These are phyloP conservation scores for Dermatemys mawii DNA, from an alignment of 2,113 vertebrate species.

Conservation along the genomic window DNA sequence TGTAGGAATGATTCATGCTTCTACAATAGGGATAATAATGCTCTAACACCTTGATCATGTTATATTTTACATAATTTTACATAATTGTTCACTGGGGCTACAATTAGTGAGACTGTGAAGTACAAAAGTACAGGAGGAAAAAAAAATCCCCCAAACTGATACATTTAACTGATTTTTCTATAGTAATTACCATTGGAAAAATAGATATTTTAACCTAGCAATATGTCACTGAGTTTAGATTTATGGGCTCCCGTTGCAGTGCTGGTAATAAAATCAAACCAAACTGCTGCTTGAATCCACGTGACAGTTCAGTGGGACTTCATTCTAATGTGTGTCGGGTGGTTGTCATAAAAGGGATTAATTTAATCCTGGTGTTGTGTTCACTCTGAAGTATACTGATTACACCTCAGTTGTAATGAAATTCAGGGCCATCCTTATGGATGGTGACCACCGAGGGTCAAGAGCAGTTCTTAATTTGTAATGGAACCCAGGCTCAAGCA, in stretches of 20 bases:
- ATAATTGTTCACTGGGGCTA: conserved; percentile 67
- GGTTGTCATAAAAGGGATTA: conserved; percentile 6
- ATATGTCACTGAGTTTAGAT: not conserved
- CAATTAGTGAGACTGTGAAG: conserved; percentile 59
- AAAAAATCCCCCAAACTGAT: conserved; percentile 43
- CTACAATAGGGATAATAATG: conserved; percentile 43
- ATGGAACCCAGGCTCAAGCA: no score
- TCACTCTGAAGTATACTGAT: not conserved
- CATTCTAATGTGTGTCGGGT: not conserved
- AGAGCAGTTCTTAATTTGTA: no score
- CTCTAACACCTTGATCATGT: conserved; percentile 61
- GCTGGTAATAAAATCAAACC: not conserved
- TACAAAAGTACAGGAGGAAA: conserved; percentile 60
- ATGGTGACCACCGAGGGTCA: no score
- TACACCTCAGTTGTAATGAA: not conserved
- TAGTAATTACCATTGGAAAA: conserved; percentile 64
- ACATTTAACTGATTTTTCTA: conserved; percentile 54
- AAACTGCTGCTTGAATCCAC: not conserved
- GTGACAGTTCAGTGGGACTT: not conserved
- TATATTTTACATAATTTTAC: conserved; percentile 57
- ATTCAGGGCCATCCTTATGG: no score
- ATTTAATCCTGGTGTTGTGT: not conserved
- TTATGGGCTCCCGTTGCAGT: not conserved
- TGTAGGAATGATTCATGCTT: conserved; percentile 37
- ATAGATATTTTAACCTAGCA: conserved; percentile 50